These are phyloP conservation scores for Neocloeon triangulifer DNA, from an alignment of 1,140 invertebrate genomes.

Conservation along the genomic window DNA sequence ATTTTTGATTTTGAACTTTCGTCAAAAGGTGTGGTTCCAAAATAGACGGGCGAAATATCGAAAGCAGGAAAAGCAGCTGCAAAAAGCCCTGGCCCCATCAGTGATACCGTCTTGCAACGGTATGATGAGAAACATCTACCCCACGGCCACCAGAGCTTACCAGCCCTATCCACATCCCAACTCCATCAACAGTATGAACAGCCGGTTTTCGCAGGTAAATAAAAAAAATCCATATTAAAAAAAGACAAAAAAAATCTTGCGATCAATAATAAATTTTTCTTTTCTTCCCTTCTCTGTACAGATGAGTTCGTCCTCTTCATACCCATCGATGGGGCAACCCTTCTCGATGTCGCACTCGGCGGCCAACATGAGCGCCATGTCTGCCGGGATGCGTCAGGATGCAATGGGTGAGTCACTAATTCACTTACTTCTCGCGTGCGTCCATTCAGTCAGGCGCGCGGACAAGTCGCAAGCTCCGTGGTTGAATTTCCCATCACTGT, in stretches of 20 bases:
- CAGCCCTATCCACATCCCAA: conserved; percentile 78
- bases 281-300: conserved; percentile 26
- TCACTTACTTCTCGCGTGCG: background rate
- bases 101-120: conserved; percentile 85
- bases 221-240: no score
- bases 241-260: no score
- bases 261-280: no score
- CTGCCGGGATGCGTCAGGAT: conserved; percentile 65
- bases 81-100: conserved; percentile 68
- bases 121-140: conserved; percentile 92
- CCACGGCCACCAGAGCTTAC: conserved; percentile 60
- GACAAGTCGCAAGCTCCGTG: background rate
- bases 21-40: conserved; percentile 94
- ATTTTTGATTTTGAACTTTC: conserved; percentile 6
- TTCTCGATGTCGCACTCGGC: conserved; percentile 80
- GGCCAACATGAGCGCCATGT: conserved; percentile 61
- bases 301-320: conserved; percentile 75
- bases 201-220: conserved; percentile 88
- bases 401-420: conserved; percentile 52
- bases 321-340: conserved; percentile 78
- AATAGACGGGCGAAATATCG: conserved; percentile 93
- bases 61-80: conserved; percentile 94
- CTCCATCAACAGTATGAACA: conserved; percentile 66
- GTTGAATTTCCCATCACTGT: no score
- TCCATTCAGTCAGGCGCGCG: background rate